Evolutionary conservation across 2,888 invertebrate genomes (phyloP).

Genomic region (Hyposoter dolosus): DNA sequence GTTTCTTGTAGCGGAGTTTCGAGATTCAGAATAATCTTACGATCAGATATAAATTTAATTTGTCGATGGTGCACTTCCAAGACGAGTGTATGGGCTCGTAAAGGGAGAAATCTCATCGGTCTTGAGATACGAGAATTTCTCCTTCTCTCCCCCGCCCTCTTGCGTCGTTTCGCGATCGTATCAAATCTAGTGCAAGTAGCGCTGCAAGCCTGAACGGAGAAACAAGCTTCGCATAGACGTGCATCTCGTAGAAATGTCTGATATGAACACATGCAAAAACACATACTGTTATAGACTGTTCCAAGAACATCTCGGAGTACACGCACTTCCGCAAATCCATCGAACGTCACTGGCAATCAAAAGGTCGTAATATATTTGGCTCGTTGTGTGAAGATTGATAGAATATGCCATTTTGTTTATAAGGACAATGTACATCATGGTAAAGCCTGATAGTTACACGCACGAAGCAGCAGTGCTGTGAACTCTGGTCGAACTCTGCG

Average conservation of each 20-base stretch:
- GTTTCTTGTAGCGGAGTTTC: conserved; percentile 9
- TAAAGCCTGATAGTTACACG: conserved; percentile 54
- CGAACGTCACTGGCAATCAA: background rate
- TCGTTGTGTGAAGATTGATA: background rate
- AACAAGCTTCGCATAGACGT: conserved; percentile 46
- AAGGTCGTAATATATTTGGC: conserved; percentile 1
- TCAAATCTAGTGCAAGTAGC: conserved; percentile 48
- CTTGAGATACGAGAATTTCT: conserved; percentile 40
- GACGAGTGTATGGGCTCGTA: conserved; percentile 40
- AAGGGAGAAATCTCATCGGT: conserved; percentile 29
- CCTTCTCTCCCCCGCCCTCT: conserved; percentile 12
- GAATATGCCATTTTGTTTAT: conserved; percentile 12
- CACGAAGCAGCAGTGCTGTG: conserved; percentile 64
- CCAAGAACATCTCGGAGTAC: conserved; percentile 24
- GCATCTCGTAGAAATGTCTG: conserved; percentile 50
- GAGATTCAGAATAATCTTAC: conserved; percentile 49
- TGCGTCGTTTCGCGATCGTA: conserved; percentile 43
- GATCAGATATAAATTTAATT: conserved; percentile 71
- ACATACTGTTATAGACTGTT: conserved; percentile 25
- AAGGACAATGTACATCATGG: background rate
- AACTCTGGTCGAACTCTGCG: conserved; percentile 71
- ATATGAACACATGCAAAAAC: conserved; percentile 25
- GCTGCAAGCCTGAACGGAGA: conserved; percentile 44
- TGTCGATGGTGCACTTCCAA: conserved; percentile 58
- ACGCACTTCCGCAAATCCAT: conserved; percentile 51